These are phyloP conservation scores for Spisula subtruncata DNA, from an alignment of 2,888 invertebrate species.

Conservation along the genomic window DNA sequence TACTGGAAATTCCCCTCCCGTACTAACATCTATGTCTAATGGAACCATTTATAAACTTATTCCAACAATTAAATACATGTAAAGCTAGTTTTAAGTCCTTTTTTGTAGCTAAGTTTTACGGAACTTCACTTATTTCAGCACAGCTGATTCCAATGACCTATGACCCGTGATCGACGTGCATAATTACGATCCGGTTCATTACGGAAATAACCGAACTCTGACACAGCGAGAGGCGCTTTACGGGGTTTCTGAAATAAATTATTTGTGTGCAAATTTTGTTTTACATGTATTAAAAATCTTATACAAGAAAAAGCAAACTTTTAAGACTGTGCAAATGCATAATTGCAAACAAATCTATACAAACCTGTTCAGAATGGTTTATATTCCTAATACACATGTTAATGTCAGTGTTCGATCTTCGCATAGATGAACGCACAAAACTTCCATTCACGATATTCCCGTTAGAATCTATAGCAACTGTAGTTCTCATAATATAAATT, in stretches of 20 bases:
- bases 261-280: background rate
- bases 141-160: conserved; percentile 55
- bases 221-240: conserved; percentile 24
- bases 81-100: background rate
- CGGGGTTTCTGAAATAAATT: background rate
- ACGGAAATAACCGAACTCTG: conserved; percentile 9
- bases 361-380: conserved; percentile 30
- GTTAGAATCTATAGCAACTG: conserved; percentile 23
- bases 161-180: conserved; percentile 27
- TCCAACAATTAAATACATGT: background rate
- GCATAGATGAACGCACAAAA: conserved; percentile 19
- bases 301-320: too few relatives aligned
- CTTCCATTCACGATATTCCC: conserved; percentile 29
- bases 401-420: conserved; percentile 32
- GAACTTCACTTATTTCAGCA: background rate
- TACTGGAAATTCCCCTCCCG: conserved; percentile 36
- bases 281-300: too few relatives aligned
- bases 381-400: conserved; percentile 51
- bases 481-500: background rate
- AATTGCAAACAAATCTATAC: background rate
- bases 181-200: conserved; percentile 13
- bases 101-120: background rate
- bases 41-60: conserved; percentile 43
- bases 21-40: background rate
- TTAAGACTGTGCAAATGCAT: background rate